Conservation (phyloP, 2,888 invertebrate genomes). For the Lasioglossum oenotherae region DNA sequence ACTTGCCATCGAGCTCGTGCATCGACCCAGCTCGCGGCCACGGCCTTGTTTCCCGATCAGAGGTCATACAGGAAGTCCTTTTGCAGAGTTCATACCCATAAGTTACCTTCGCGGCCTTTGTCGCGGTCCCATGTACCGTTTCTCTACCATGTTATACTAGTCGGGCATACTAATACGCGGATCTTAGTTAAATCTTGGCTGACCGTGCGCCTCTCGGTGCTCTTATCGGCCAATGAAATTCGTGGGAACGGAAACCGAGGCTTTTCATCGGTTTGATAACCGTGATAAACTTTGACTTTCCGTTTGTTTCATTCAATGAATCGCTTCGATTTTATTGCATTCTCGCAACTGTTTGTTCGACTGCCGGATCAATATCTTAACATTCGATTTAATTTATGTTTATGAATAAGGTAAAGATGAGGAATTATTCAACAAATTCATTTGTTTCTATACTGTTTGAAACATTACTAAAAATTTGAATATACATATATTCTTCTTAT, state of each 20-base stretch:
- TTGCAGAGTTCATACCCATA: slow-evolving; percentile 65
- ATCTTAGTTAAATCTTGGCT: slow-evolving; percentile 55
- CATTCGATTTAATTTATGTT: neutral
- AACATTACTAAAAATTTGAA: too few relatives aligned
- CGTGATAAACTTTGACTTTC: neutral
- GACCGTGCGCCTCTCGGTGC: neutral
- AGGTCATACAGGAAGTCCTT: slow-evolving; percentile 65
- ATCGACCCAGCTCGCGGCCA: slow-evolving; percentile 53
- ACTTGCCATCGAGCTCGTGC: slow-evolving; percentile 31
- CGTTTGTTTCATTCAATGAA: neutral
- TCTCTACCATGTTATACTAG: slow-evolving; percentile 57
- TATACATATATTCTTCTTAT: too few relatives aligned
- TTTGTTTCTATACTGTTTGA: neutral
- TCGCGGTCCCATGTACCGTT: slow-evolving; percentile 59
- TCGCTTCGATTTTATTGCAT: neutral
- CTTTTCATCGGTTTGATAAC: neutral
- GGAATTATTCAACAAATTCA: neutral
- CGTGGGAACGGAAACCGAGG: slow-evolving; percentile 46
- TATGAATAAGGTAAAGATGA: too few relatives aligned
- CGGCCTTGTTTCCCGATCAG: slow-evolving; percentile 64
- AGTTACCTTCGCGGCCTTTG: slow-evolving; percentile 61
- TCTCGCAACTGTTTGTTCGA: neutral
- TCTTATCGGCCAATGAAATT: slow-evolving; percentile 54
- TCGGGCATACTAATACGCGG: slow-evolving; percentile 57
- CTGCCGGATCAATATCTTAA: neutral